Evolutionary conservation across 2,888 invertebrate species (phyloP), one percentile per base, ranked within the genome.

Genomic region (Anagyrus pseudococci): DNA sequence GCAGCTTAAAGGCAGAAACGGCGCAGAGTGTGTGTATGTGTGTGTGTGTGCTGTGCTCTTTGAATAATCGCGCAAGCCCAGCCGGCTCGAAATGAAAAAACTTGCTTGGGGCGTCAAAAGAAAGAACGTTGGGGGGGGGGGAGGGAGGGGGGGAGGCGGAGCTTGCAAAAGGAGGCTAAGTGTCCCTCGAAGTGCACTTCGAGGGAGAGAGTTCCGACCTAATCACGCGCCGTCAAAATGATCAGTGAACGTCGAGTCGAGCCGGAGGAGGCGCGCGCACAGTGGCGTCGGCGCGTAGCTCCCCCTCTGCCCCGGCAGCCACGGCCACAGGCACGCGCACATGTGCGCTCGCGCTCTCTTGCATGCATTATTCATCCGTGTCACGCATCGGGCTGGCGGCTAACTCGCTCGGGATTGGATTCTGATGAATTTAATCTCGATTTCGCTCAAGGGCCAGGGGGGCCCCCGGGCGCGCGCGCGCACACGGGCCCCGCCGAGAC

Each of bases 401-500:
- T 67, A 70, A 67, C 72, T 70, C 70, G 68, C 69, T 62, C 70
- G 69, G 75, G 74, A 78, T 78, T 79, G 78, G 77, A 79, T 78
- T 78, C 76, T 78, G 78, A 79, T 79, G 78, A 79, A 80, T 80
- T 80, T 80, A 79, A 80, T 80, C 79, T 79, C 70, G 74, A 76
- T 69, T 75, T 72, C 71, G 74, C 76, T 74, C 68, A 71, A 66
- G 74, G 76, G 74, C 70, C 56, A 61, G 62, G 55, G 57, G 15
- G 19, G n/a, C 43, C 13, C 52, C 3, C 22, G 26, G 15, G 19
- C 20, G 49, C 19, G 37, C 15, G n/a, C 10, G n/a, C 23, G 20
- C n/a, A 22, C 20, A 15, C 17, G 41, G 37, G 47, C 48, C 52
- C 17, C 1, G 4, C 43, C 15, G 4, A 1, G 43, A n/a, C n/a